A percentile compares a stretch with the other conserved stretches of the same genome.
These are phyloP conservation scores for Brachymystax lenok DNA, from an alignment of 2,797 vertebrate species.

Conservation along the genomic window DNA sequence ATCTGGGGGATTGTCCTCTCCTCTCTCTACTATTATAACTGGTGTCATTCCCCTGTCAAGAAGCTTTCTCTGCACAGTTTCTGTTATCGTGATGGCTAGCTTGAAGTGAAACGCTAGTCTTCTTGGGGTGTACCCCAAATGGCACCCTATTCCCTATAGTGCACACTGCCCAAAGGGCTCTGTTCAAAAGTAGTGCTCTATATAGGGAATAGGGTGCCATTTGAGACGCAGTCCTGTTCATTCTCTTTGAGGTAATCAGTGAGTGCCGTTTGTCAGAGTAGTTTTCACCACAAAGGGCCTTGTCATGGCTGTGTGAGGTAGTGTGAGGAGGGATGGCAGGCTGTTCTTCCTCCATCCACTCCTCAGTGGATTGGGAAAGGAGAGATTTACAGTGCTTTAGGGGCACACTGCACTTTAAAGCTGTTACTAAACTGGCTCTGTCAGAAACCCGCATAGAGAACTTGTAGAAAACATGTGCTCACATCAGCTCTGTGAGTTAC, in stretches of 20 bases:
- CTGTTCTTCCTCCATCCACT: not conserved
- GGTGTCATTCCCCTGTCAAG: not conserved
- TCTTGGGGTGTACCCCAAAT: not conserved
- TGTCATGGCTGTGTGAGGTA: not conserved
- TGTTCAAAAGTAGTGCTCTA: not conserved
- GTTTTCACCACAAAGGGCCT: not conserved
- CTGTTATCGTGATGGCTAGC: not conserved
- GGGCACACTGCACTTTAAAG: slow-evolving; percentile 14
- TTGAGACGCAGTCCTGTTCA: not conserved
- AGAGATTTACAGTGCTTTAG: slow-evolving; percentile 9
- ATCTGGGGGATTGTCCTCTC: not conserved
- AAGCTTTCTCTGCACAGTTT: not conserved
- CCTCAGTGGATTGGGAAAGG: slow-evolving; percentile 1
- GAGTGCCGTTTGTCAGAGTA: slow-evolving; percentile 5
- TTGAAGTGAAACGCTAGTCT: not conserved
- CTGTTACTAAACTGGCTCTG: not conserved
- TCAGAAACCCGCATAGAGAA: not conserved
- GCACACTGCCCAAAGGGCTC: not conserved
- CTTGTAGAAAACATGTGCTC: not conserved
- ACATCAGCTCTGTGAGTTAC: too few relatives aligned
- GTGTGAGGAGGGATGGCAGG: not conserved
- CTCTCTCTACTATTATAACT: too few relatives aligned
- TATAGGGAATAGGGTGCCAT: not conserved
- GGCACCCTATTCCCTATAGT: not conserved
- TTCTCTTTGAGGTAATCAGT: slow-evolving; percentile 9